phyloP scores from a whole-genome alignment of 2,797 vertebrate species.

The Luscinia megarhynchos region DNA sequence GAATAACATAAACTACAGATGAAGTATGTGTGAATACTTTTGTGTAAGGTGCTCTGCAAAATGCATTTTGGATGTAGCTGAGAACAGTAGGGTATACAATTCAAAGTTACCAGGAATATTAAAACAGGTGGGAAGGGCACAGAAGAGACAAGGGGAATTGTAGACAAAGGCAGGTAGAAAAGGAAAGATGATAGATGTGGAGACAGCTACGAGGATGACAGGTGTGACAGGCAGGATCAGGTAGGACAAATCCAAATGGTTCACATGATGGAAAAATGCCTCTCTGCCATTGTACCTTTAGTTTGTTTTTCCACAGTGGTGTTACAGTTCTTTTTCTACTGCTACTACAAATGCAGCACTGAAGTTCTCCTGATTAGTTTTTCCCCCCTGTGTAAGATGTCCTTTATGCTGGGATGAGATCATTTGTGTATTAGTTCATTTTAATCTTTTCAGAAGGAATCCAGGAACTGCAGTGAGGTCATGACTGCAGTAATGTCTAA shows the following conservation, averaged over 20 bases:
- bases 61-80: neutral
- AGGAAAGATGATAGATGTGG: neutral
- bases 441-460: slow-evolving; percentile 47
- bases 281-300: neutral
- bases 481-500: slow-evolving; percentile 48
- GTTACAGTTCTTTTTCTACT: neutral
- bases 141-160: neutral
- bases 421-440: slow-evolving; percentile 46
- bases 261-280: neutral
- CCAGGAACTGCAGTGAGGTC: neutral
- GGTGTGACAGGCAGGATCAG: neutral
- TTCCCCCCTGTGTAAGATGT: neutral
- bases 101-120: neutral
- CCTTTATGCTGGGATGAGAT: slow-evolving; percentile 37
- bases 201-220: neutral
- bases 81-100: neutral
- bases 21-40: neutral
- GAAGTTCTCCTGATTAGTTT: neutral
- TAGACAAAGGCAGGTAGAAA: neutral
- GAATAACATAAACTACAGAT: neutral
- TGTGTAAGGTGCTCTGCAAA: neutral
- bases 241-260: neutral
- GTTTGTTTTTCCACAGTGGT: neutral
- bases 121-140: neutral
- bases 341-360: neutral